Conservation (phyloP, 1,140 invertebrate species). For the Lucilia sericata region DNA sequence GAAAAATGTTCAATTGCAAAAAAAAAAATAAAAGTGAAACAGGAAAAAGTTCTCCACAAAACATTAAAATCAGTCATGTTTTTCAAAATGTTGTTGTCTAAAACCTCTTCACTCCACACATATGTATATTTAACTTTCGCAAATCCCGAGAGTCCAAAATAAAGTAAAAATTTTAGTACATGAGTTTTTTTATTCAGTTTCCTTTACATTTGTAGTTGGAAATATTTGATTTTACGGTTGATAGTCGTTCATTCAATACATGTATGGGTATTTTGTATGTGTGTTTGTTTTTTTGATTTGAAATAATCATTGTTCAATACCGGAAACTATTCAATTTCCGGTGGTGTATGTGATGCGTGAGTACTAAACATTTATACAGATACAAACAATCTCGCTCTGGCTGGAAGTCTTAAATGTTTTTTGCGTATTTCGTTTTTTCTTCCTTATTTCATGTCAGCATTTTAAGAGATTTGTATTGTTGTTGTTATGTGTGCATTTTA, state of each 20-base stretch:
- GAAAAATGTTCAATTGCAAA: too few species aligned
- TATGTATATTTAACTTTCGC: not conserved
- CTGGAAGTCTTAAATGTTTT: not conserved
- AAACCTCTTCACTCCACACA: too few species aligned
- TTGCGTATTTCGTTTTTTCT: not conserved
- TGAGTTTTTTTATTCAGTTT: not conserved
- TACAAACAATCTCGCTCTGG: not conserved
- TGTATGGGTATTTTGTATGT: not conserved
- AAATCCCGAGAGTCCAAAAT: not conserved
- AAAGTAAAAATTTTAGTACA: not conserved
- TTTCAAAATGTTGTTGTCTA: not conserved
- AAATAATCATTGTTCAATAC: conserved; percentile 34
- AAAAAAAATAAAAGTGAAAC: not conserved
- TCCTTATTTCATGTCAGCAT: too few species aligned
- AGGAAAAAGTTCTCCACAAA: not conserved
- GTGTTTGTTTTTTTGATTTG: conserved; percentile 19
- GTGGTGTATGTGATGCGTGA: conserved; percentile 21
- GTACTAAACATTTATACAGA: not conserved
- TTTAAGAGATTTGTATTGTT: not conserved
- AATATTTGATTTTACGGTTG: conserved; percentile 6
- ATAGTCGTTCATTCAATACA: not conserved
- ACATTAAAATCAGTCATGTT: not conserved
- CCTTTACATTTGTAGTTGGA: not conserved
- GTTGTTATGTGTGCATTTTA: not conserved
- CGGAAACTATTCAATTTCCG: conserved; percentile 44